Evolutionary conservation across 2,888 invertebrate genomes (phyloP), one percentile per base, ranked within the genome.

Genomic region (Cyrtodaria siliqua): DNA sequence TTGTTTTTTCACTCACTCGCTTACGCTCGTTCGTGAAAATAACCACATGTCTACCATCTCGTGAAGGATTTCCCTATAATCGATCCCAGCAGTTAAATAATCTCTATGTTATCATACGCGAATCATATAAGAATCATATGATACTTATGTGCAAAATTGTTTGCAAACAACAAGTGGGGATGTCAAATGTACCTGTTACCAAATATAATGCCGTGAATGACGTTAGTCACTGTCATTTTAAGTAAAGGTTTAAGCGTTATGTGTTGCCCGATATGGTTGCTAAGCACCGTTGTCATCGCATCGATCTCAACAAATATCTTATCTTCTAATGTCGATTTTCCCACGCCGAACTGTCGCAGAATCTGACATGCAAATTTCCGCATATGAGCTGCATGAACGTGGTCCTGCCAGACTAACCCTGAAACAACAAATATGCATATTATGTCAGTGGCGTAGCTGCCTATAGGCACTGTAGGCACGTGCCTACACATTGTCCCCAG

Each of bases 121-220:
- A n/a, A n/a, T n/a, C n/a, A n/a, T n/a, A n/a, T n/a, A n/a, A n/a
- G n/a, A n/a, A n/a, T n/a, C n/a, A n/a, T n/a, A n/a, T n/a, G n/a
- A n/a, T n/a, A n/a, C n/a, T n/a, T n/a, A n/a, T n/a, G n/a, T n/a
- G n/a, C n/a, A n/a, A n/a, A n/a, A n/a, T n/a, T n/a, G n/a, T n/a
- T n/a, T n/a, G n/a, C n/a, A n/a, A n/a, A 26, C 14, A 26, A n/a
- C 53, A 27, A 6, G 26, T 2, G 6, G 9, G 8, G 9, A n/a
- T n/a, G n/a, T n/a, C 27, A 40, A 12, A 20, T 40, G 49, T 57
- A 86, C 86, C 85, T 83, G 26, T 57, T 18, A 9, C 86, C 83
- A 29, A 86, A 82, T 12, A 86, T 66, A 49, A 87, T 74, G 40
- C 61, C 77, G 42, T 85, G 85, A 49, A 86, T 85, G n/a, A 85